A percentile compares a stretch with the other conserved stretches of the same genome.
phyloP scores from a whole-genome alignment of 2,888 invertebrate species.

The Lasiommata megera region DNA sequence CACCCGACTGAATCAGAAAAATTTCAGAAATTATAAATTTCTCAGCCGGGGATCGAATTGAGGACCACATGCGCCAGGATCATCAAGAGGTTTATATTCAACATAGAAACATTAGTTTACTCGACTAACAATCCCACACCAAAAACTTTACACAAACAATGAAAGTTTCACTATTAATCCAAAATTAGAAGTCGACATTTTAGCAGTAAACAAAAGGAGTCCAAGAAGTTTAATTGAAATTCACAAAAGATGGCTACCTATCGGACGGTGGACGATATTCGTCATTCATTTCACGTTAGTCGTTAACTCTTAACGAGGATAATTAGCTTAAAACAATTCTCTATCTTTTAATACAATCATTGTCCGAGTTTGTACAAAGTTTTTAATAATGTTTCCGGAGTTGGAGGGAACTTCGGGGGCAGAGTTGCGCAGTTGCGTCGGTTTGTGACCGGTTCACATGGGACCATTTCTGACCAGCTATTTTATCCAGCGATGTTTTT shows the following conservation, averaged over 20 bases:
- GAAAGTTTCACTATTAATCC: conserved; percentile 9
- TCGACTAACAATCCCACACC: background rate
- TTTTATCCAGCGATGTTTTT: no score
- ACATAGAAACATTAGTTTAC: no score
- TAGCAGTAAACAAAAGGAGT: conserved; percentile 23
- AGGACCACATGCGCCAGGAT: no score
- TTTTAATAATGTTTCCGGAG: conserved; percentile 17
- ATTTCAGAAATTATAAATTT: no score
- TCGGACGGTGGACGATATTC: conserved; percentile 18
- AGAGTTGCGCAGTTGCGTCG: background rate
- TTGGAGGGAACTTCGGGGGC: conserved; percentile 6
- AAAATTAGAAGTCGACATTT: background rate
- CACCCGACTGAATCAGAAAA: no score
- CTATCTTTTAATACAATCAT: conserved; percentile 23
- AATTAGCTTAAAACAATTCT: conserved; percentile 26
- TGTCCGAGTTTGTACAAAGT: conserved; percentile 13
- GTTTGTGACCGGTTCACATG: background rate
- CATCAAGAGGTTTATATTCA: no score
- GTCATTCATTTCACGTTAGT: conserved; percentile 25
- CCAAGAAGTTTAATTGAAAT: conserved; percentile 35
- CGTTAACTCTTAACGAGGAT: conserved; percentile 22
- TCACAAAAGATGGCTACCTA: conserved; percentile 18
- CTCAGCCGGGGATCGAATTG: no score
- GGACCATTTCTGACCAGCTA: no score
- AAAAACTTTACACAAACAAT: background rate